A percentile compares a stretch with the other conserved stretches of the same genome.
phyloP scores from a whole-genome alignment of 2,888 invertebrate genomes.

The Sinhomidia bicolor region DNA sequence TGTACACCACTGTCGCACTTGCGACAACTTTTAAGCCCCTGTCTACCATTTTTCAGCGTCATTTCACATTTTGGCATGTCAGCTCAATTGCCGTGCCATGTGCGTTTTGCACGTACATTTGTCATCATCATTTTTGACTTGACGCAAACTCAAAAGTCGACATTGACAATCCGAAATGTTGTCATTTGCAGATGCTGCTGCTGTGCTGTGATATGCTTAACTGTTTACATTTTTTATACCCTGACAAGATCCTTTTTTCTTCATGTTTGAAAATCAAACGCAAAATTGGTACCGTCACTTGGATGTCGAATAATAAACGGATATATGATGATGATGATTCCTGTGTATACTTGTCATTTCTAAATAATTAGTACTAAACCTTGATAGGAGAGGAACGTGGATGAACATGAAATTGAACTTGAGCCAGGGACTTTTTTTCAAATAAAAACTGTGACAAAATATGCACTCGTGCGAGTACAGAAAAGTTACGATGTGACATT shows the following conservation, averaged over 20 bases:
- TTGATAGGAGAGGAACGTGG: background rate
- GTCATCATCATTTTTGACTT: background rate
- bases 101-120: background rate
- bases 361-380: background rate
- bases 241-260: background rate
- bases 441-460: background rate
- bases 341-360: background rate
- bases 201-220: background rate
- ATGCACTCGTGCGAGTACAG: background rate
- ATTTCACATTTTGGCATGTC: background rate
- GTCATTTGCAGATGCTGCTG: background rate
- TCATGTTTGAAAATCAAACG: no score
- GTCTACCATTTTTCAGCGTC: background rate
- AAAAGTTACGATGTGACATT: background rate
- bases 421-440: background rate
- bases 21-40: background rate
- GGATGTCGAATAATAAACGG: background rate
- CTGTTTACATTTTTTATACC: background rate
- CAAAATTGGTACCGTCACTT: background rate
- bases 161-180: background rate
- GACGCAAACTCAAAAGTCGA: slow-evolving; percentile 10
- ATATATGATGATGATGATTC: no score
- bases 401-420: slow-evolving; percentile 1
- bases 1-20: background rate
- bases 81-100: background rate